These are phyloP conservation scores for Elgaria multicarinata DNA, from an alignment of 2,113 vertebrate genomes.

Conservation along the genomic window DNA sequence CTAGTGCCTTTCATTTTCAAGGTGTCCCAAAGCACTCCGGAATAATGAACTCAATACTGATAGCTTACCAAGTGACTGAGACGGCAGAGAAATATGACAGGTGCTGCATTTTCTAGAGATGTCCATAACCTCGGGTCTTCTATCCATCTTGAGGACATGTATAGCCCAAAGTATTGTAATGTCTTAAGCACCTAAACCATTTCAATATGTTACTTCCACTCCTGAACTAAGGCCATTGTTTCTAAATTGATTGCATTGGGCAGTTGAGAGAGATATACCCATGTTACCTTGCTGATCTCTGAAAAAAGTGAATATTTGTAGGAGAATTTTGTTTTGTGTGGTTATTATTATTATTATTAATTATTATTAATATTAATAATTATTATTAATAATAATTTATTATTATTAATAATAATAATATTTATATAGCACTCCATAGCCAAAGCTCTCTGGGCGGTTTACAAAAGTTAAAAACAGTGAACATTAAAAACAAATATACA, in stretches of 20 bases:
- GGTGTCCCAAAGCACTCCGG: constrained; percentile 14
- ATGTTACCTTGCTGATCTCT: not conserved
- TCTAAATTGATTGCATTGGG: not conserved
- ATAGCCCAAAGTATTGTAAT: not conserved
- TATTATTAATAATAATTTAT: too few species aligned
- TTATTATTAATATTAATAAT: too few species aligned
- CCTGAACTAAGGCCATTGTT: not conserved
- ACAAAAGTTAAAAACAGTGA: too few species aligned
- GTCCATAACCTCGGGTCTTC: not conserved
- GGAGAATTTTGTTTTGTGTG: too few species aligned
- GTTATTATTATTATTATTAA: too few species aligned
- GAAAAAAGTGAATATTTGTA: not conserved
- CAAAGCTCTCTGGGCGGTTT: too few species aligned
- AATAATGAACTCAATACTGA: constrained; percentile 6
- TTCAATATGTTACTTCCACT: not conserved
- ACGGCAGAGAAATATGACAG: not conserved
- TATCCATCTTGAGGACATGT: constrained; percentile 3
- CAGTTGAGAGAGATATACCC: not conserved
- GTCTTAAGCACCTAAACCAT: not conserved
- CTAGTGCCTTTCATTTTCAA: constrained; percentile 12
- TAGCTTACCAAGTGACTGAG: not conserved
- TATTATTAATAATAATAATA: too few species aligned
- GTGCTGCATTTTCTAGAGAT: not conserved
- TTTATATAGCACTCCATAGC: too few species aligned
- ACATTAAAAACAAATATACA: too few species aligned